Base-by-base conservation (phyloP, 2,113 vertebrate species). In the Montifringilla adamsi region DNA sequence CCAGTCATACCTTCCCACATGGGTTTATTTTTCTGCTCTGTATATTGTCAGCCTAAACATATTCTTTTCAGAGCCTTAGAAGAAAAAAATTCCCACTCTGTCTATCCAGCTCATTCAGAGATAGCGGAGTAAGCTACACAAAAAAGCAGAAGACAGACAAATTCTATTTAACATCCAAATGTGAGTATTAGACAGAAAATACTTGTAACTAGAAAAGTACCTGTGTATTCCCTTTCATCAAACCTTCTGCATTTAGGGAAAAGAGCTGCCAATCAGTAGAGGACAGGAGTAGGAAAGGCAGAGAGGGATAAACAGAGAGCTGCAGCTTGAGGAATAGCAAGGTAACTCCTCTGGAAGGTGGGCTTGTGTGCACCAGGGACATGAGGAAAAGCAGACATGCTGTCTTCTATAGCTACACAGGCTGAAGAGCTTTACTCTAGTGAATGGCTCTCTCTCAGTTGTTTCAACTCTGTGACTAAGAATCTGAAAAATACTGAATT, bases 1-100 rank as follows among this genome's bases (percentile, higher is more conserved):
- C 77, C 62, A 80, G 50, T 77, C 59, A 89, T 39, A 84, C 35
- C 62, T 95, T 92, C 74, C 66, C 53, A 78, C 44, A 27, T 1
- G 0, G 77, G 77, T 93, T 95, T 93, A 73, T 82, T 95, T 90
- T 90, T 53, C 72, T 83, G 76, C 41, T 90, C 79, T 82, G 41
- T 63, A 50, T 82, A 69, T 22, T 74, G 70, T 85, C 77, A 94
- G 59, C 67, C 67, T 67, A 73, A 93, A 84, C 33, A 70, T 89
- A 92, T 91, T 94, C 58, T 76, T 92, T 92, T 46, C 55, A 66
- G 53, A 90, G 60, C 11, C 46, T 76, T 10, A 53, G 43, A 84
- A 83, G 63, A 67, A 77, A 87, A 83, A 85, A 58, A 67, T 13
- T 47, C 21, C 27, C 27, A 10, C 23, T 59, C 31, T 70, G 9